Evolutionary conservation across 2,113 vertebrate species (phyloP).

Genomic region (Bufo bufo): DNA sequence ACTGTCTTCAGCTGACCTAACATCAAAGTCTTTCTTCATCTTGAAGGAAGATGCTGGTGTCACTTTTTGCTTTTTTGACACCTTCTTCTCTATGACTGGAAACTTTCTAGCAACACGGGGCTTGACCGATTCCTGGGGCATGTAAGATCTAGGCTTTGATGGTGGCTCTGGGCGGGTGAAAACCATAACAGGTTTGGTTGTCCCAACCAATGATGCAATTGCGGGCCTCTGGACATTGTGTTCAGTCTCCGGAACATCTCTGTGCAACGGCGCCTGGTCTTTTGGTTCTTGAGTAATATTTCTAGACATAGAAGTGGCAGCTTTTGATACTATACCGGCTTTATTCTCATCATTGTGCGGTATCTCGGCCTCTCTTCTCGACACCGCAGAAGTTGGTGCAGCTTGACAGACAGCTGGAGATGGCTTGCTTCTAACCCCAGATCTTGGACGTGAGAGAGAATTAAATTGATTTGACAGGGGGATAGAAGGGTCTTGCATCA

Average conservation of each 20-base stretch:
- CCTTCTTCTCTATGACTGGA: neutral
- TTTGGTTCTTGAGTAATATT: neutral
- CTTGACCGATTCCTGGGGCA: neutral
- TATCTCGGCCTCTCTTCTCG: neutral
- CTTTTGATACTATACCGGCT: neutral
- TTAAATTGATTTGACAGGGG: slow-evolving; percentile 3
- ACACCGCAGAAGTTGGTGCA: neutral
- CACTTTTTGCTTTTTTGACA: accelerated
- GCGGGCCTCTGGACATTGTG: slow-evolving; percentile 60
- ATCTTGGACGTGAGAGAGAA: slow-evolving; percentile 20
- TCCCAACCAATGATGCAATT: slow-evolving; percentile 68
- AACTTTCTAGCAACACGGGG: slow-evolving; percentile 8
- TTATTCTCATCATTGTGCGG: neutral
- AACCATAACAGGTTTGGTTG: slow-evolving; percentile 61
- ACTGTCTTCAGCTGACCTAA: neutral
- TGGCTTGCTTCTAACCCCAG: neutral
- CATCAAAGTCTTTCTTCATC: neutral
- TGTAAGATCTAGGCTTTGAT: slow-evolving; percentile 55
- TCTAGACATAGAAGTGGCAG: slow-evolving; percentile 53
- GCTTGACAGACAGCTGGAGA: neutral
- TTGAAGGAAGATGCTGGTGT: neutral
- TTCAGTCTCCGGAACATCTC: neutral
- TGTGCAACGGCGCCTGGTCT: neutral
- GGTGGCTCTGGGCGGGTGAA: slow-evolving; percentile 59
- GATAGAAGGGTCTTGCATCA: neutral